A percentile compares a stretch with the other conserved stretches of the same genome.
phyloP scores from a whole-genome alignment of 2,797 vertebrate species.

The Pantherophis vulpinus region DNA sequence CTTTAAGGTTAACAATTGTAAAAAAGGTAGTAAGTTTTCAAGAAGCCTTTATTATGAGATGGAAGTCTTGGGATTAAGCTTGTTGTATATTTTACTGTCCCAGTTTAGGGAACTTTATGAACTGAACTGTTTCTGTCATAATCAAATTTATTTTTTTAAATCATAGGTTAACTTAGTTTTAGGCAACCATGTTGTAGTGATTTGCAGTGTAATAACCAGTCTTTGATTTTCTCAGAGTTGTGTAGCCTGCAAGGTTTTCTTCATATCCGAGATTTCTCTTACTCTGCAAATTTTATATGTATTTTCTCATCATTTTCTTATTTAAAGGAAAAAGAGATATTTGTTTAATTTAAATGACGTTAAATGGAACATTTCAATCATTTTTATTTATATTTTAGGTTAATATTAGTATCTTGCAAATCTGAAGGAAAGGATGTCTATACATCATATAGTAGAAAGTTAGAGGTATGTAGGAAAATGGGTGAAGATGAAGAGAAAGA shows the following conservation, averaged over 20 bases:
- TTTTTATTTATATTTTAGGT: fast-evolving
- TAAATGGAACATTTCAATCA: background rate
- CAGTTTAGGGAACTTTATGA: background rate
- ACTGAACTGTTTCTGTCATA: background rate
- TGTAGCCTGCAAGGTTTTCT: background rate
- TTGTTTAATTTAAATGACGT: constrained; percentile 19
- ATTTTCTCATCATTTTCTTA: constrained; percentile 26
- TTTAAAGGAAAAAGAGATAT: background rate
- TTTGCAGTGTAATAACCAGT: constrained; percentile 29
- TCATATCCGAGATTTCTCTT: too few species aligned
- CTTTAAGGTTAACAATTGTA: background rate
- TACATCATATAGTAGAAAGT: background rate
- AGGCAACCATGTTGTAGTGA: background rate
- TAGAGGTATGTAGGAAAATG: background rate
- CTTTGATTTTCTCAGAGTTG: constrained; percentile 3
- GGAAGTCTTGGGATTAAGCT: background rate
- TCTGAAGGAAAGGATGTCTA: background rate
- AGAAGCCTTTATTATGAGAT: background rate
- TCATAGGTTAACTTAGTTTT: background rate
- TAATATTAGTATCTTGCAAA: background rate
- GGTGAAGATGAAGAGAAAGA: background rate
- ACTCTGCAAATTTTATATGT: background rate
- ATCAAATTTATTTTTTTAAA: background rate
- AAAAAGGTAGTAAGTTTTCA: background rate
- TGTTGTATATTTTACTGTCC: background rate